phyloP scores from a whole-genome alignment of 1,140 invertebrate species.

The Eumeta japonica region DNA sequence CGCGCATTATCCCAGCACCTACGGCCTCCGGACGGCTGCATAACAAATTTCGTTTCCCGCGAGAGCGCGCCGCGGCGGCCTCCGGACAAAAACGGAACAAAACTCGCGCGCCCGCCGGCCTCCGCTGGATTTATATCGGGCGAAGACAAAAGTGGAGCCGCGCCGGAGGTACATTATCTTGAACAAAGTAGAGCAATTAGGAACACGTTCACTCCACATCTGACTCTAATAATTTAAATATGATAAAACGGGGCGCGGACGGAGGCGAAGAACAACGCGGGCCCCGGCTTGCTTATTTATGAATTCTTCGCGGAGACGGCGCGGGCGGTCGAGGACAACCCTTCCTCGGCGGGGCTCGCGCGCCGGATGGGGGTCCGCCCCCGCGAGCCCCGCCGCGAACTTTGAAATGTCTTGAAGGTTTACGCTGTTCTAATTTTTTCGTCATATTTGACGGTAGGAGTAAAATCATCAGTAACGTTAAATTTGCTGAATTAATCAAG shows the following conservation, averaged over 20 bases:
- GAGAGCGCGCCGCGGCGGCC: conserved; percentile 26
- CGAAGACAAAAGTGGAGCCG: conserved; percentile 52
- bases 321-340: conserved; percentile 15
- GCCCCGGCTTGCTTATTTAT: conserved; percentile 50
- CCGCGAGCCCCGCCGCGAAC: too few species aligned
- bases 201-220: conserved; percentile 53
- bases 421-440: too few species aligned
- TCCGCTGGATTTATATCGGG: conserved; percentile 50
- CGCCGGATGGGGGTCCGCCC: not conserved
- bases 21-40: conserved; percentile 27
- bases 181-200: conserved; percentile 58
- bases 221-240: conserved; percentile 59
- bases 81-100: conserved; percentile 50
- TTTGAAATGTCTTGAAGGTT: too few species aligned
- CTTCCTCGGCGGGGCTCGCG: too few species aligned
- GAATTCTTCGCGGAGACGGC: conserved; percentile 45
- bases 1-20: conserved; percentile 20
- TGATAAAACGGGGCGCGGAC: conserved; percentile 54
- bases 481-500: too few species aligned
- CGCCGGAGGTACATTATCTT: conserved; percentile 58
- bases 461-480: too few species aligned
- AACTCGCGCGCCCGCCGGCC: conserved; percentile 45
- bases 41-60: conserved; percentile 43
- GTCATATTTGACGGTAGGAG: too few species aligned
- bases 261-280: conserved; percentile 46